Evolutionary conservation across 1,140 invertebrate species (phyloP).

Genomic region (Thaumatotibia leucotreta): DNA sequence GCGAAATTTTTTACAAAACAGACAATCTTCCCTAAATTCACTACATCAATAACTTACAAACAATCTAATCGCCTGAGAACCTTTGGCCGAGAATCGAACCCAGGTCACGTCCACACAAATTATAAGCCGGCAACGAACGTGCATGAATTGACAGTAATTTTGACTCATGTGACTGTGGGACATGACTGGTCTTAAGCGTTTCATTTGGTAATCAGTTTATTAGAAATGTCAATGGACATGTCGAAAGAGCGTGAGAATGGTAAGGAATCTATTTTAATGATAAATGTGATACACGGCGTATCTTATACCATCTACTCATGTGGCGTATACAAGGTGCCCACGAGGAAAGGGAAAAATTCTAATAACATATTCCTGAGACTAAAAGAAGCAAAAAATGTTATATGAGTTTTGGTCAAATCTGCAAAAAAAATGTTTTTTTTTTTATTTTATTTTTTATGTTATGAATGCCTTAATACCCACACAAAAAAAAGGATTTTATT

Average conservation of each 20-base stretch:
- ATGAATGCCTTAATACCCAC: no score
- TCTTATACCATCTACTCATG: no score
- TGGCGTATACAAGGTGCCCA: no score
- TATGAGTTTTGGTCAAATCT: no score
- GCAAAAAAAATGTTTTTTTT: no score
- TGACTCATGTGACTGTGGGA: slow-evolving; percentile 26
- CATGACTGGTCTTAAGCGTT: slow-evolving; percentile 20
- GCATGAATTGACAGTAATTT: slow-evolving; percentile 45
- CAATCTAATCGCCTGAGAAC: background rate
- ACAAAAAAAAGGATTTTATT: no score
- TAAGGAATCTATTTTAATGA: no score
- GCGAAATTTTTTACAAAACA: background rate
- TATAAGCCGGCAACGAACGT: slow-evolving; percentile 47
- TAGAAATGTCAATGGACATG: background rate
- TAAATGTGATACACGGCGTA: no score
- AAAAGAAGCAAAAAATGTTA: no score
- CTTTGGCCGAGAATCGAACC: slow-evolving; percentile 19
- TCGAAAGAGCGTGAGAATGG: background rate
- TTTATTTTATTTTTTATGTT: no score
- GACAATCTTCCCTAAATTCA: background rate
- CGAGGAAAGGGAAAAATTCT: no score
- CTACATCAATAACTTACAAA: background rate
- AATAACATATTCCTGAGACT: no score
- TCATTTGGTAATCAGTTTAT: slow-evolving; percentile 22
- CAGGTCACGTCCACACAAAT: slow-evolving; percentile 35